These are phyloP conservation scores for Vombatus ursinus DNA, from an alignment of 2,113 vertebrate genomes.

Conservation along the genomic window DNA sequence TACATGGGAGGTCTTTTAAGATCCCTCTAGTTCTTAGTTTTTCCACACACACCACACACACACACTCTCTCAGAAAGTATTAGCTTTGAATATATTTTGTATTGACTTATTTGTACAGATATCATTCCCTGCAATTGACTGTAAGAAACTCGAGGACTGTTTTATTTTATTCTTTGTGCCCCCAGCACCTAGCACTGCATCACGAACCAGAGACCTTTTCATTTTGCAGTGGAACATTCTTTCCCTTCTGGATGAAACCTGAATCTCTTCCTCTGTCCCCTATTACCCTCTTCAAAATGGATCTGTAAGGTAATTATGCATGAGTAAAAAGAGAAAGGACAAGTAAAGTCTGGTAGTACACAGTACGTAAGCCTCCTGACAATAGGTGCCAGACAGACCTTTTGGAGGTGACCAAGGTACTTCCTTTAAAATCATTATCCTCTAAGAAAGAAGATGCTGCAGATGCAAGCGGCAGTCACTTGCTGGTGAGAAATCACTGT, in stretches of 20 bases:
- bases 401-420: slow-evolving; percentile 69
- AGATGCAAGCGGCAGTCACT: slow-evolving; percentile 73
- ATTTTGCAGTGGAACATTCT: slow-evolving; percentile 8
- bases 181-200: not conserved
- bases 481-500: slow-evolving; percentile 71
- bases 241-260: slow-evolving; percentile 12
- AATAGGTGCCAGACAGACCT: slow-evolving; percentile 52
- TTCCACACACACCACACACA: too few relatives aligned
- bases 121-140: not conserved
- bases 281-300: slow-evolving; percentile 35
- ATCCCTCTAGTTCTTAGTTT: not conserved
- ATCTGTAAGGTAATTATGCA: slow-evolving; percentile 44
- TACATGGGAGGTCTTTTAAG: not conserved
- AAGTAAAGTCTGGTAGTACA: slow-evolving; percentile 48
- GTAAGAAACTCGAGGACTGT: not conserved
- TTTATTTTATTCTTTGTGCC: not conserved
- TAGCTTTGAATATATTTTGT: not conserved
- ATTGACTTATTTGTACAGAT: not conserved
- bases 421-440: slow-evolving; percentile 73
- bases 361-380: slow-evolving; percentile 23
- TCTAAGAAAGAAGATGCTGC: slow-evolving; percentile 68
- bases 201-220: not conserved
- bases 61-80: not conserved
- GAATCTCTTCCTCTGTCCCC: not conserved
- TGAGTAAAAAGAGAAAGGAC: slow-evolving; percentile 36